Percentiles rank a stretch among this genome's conserved stretches.
Conservation (phyloP, 1,140 invertebrate genomes). For the Solenopsis fugax region DNA sequence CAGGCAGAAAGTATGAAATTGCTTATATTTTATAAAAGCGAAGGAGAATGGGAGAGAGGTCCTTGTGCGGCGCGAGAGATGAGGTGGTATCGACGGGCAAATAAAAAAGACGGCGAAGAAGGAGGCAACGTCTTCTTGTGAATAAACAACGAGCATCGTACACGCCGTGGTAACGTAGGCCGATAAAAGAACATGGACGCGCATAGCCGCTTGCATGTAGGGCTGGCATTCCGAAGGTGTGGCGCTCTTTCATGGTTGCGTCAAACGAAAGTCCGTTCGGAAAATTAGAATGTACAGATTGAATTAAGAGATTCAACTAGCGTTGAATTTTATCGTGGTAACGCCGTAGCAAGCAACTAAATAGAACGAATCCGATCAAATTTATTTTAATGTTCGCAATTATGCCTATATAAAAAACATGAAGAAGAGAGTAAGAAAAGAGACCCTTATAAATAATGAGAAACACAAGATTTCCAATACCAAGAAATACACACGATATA, state of each 20-base stretch:
- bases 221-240: constrained; percentile 32
- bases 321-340: not conserved
- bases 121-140: constrained; percentile 69
- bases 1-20: constrained; percentile 78
- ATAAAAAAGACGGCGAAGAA: constrained; percentile 42
- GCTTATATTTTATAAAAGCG: constrained; percentile 80
- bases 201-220: not conserved
- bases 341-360: not conserved
- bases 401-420: not conserved
- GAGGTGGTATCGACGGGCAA: constrained; percentile 69
- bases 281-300: constrained; percentile 20
- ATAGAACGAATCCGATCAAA: not conserved
- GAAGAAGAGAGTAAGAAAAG: not conserved
- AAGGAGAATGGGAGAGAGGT: constrained; percentile 49
- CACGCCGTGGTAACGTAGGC: constrained; percentile 50
- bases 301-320: not conserved
- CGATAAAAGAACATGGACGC: constrained; percentile 27
- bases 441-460: not conserved
- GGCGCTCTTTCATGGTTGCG: constrained; percentile 19
- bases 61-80: constrained; percentile 49
- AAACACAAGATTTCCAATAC: not conserved
- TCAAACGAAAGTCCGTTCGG: constrained; percentile 27
- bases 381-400: not conserved
- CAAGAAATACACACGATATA: not conserved
- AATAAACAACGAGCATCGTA: constrained; percentile 76